Conservation (phyloP, 2,797 vertebrate species). For the Melanotaenia parkinsoni region DNA sequence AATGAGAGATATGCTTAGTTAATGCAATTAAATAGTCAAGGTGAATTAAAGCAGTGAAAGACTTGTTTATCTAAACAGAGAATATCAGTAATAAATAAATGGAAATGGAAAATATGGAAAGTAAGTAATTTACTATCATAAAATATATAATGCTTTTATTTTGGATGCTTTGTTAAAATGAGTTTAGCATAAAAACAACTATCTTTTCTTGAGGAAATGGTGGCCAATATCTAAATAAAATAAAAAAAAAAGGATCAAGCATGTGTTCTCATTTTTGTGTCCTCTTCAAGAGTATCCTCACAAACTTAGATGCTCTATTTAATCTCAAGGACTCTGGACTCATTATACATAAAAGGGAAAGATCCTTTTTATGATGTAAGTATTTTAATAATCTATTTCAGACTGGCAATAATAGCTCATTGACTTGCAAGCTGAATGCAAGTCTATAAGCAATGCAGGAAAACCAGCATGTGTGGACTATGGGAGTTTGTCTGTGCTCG, state of each 20-base stretch:
- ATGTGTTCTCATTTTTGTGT: too few species aligned
- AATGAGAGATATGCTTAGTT: neutral
- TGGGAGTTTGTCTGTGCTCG: neutral
- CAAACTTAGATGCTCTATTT: too few species aligned
- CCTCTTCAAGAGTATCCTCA: too few species aligned
- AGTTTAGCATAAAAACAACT: too few species aligned
- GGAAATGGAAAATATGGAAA: neutral
- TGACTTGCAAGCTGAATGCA: too few species aligned
- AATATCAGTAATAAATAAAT: neutral
- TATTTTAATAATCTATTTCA: neutral
- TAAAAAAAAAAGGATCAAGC: too few species aligned
- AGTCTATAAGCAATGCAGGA: neutral
- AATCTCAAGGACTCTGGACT: too few species aligned
- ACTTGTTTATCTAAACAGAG: neutral
- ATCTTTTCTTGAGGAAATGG: too few species aligned
- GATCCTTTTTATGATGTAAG: neutral
- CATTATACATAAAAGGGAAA: too few species aligned
- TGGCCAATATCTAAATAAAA: too few species aligned
- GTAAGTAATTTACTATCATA: neutral
- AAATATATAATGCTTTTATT: neutral
- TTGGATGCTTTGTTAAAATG: neutral
- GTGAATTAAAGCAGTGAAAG: neutral
- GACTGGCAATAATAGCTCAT: too few species aligned
- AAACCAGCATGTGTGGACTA: neutral
- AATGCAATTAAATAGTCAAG: too few species aligned